Evolutionary conservation across 1,140 invertebrate genomes (phyloP), one percentile per base, ranked within the genome.

Genomic region (Hylyphantes graminicola): DNA sequence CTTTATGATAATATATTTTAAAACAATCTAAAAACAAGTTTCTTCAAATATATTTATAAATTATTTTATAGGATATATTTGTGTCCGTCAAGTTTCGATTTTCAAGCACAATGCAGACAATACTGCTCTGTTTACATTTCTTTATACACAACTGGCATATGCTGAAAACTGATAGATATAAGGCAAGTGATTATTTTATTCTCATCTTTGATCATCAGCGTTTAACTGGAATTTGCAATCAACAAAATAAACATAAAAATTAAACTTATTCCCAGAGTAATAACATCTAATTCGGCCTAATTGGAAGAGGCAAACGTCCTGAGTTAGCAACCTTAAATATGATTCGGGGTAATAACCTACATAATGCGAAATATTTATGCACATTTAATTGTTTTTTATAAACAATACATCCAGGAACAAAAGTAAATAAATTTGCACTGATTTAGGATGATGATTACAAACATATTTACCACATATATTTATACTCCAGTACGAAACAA

Each of bases 231-330:
- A 35, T 35, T 35, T 35, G 10, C n/a, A 21, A 67, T 19, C 75
- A 17, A 78, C 15, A 2, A 55, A 35, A 65, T 55, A 11, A 50
- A 19, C 17, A 63, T 64, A 51, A 74, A 64, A 51, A 76, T 64
- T 64, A 35, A 35, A 35, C 5, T 13, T 50, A n/a, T 78, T 55
- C 54, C 54, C 15, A 78, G 64, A 67, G 21, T 50, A 78, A 67
- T 67, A 73, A 53, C 68, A 53, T 73, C 68, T 65, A 65, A 83
- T 73, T 83, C 72, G 80, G 72, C 80, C 80, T 51, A 75, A 65
- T 74, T 83, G 50, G 48, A 74, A 83, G 75, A 83, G 61, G 80
- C 70, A 83, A 83, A 83, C 80, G 80, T 83, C 80, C 80, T 83
- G 61, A 83, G 70, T 83, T 83, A 61, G 80, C 80, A 83, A 83